These are phyloP conservation scores for Rhinichthys klamathensis DNA, from an alignment of 2,113 vertebrate genomes.

Conservation along the genomic window DNA sequence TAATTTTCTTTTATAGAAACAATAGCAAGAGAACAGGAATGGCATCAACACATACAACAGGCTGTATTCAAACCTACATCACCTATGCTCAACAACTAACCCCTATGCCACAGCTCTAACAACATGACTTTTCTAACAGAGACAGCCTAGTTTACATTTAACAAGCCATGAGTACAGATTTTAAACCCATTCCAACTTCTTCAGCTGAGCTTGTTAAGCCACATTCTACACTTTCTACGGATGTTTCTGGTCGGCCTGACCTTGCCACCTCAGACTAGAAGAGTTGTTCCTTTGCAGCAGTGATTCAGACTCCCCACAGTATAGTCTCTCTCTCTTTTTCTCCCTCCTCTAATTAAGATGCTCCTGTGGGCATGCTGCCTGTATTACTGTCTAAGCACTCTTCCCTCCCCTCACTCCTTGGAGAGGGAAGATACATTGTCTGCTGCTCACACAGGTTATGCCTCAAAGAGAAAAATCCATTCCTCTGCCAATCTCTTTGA, in stretches of 20 bases:
- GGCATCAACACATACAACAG: not conserved
- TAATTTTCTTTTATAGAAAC: not conserved
- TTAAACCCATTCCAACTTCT: not conserved
- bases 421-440: conserved; percentile 8
- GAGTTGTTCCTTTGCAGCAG: not conserved
- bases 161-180: not conserved
- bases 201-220: conserved; percentile 11
- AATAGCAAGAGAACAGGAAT: not conserved
- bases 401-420: not conserved
- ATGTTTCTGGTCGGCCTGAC: conserved; percentile 3
- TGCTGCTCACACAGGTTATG: conserved; percentile 15
- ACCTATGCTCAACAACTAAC: no score
- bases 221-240: conserved; percentile 10
- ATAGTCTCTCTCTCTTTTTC: conserved; percentile 11
- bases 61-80: not conserved
- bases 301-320: conserved; percentile 24
- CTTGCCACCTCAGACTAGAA: conserved; percentile 18
- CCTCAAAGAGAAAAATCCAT: conserved; percentile 18
- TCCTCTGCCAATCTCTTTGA: not conserved
- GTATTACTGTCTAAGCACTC: conserved; percentile 3
- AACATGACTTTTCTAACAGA: not conserved
- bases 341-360: conserved; percentile 45
- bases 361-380: conserved; percentile 22
- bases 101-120: not conserved
- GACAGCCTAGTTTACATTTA: not conserved